phyloP scores from a whole-genome alignment of 2,113 vertebrate genomes.

The Perccottus glenii region DNA sequence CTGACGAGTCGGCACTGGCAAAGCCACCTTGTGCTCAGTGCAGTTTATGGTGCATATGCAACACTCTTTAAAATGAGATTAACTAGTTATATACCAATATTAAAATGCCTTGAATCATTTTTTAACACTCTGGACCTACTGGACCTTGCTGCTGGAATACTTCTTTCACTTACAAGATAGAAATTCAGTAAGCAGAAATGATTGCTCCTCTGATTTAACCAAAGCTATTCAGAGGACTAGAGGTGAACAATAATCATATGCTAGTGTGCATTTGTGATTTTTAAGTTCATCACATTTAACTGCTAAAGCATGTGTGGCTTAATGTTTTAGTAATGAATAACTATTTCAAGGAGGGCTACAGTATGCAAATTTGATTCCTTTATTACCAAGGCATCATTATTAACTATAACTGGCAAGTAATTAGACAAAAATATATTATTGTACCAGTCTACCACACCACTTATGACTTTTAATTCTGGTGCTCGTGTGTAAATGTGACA shows the following conservation, averaged over 20 bases:
- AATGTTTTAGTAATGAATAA: neutral
- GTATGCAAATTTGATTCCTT: neutral
- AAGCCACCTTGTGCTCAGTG: constrained; percentile 6
- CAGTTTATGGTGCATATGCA: neutral
- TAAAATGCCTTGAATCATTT: no score
- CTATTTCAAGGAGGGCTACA: neutral
- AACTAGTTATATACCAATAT: neutral
- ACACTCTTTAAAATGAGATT: neutral
- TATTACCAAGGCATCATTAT: neutral
- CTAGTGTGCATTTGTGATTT: neutral
- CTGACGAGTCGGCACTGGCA: constrained; percentile 52
- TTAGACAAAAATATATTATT: no score
- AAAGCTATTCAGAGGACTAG: neutral
- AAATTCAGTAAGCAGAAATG: neutral
- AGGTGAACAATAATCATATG: neutral
- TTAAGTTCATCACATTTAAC: neutral
- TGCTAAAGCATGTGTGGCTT: neutral
- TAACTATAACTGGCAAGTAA: neutral
- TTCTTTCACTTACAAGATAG: no score
- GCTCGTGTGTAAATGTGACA: no score
- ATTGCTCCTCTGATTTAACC: neutral
- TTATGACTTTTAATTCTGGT: neutral
- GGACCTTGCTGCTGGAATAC: no score
- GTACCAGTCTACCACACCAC: neutral
- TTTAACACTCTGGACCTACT: no score